These are phyloP conservation scores for Takifugu ocellatus DNA, from an alignment of 2,797 vertebrate genomes.

Conservation along the genomic window DNA sequence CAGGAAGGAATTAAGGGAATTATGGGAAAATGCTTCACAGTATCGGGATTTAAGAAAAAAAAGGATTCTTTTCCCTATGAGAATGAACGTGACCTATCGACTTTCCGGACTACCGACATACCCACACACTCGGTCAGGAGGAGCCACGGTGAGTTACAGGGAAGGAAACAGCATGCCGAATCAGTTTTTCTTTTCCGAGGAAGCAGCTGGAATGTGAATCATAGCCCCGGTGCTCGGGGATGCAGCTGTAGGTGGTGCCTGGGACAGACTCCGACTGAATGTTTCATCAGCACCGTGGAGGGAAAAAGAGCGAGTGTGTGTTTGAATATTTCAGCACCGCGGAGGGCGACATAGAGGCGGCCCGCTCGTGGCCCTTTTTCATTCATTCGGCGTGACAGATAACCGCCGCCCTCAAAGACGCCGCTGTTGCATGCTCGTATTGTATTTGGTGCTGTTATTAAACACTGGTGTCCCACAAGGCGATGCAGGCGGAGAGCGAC, in stretches of 20 bases:
- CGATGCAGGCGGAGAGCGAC: too few relatives aligned
- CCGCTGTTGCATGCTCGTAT: background rate
- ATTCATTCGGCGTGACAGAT: slow-evolving; percentile 13
- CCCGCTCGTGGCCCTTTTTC: slow-evolving; percentile 7
- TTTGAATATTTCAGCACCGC: slow-evolving; percentile 42
- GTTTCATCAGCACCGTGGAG: slow-evolving; percentile 10
- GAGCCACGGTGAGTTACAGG: background rate
- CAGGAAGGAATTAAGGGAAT: background rate
- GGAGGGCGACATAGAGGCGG: slow-evolving; percentile 14
- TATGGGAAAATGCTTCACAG: slow-evolving; percentile 5
- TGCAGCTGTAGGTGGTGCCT: too few relatives aligned
- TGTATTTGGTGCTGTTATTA: too few relatives aligned
- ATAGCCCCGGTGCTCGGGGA: too few relatives aligned
- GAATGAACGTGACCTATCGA: background rate
- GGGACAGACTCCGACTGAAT: slow-evolving; percentile 13
- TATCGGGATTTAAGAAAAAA: background rate
- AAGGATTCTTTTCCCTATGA: background rate
- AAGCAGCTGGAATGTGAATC: too few relatives aligned
- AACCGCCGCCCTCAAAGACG: slow-evolving; percentile 2
- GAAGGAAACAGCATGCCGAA: background rate
- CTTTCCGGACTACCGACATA: background rate
- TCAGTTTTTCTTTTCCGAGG: too few relatives aligned
- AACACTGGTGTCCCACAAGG: background rate
- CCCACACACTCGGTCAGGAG: background rate
- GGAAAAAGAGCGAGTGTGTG: background rate